Evolutionary conservation across 30 jellyfish, hydroid and myxozoan genomes (phyloP).

Genomic region (Aurelia coerulea): DNA sequence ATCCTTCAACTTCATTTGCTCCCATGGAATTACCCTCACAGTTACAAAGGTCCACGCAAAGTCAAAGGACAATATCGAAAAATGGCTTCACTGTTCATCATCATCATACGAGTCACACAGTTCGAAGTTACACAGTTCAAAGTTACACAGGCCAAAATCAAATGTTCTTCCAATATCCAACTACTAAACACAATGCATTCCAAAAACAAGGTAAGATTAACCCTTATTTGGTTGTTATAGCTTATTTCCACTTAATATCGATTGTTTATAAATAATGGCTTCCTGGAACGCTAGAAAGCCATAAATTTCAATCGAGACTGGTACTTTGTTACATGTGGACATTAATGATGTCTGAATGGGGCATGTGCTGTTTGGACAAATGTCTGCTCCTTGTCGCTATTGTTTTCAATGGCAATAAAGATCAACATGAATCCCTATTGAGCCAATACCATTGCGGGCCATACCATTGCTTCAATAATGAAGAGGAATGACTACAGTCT

Average conservation of each 20-base stretch:
- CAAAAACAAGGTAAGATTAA: slow-evolving; percentile 17
- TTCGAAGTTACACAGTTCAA: not conserved
- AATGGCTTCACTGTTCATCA: slow-evolving; percentile 58
- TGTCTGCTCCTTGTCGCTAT: not conserved
- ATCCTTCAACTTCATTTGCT: not conserved
- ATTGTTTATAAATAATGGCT: slow-evolving; percentile 26
- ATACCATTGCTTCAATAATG: not conserved
- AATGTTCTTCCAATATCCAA: not conserved
- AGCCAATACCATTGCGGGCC: too few species aligned
- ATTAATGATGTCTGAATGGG: slow-evolving; percentile 23
- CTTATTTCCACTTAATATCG: not conserved
- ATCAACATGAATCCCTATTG: not conserved
- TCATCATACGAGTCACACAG: slow-evolving; percentile 23
- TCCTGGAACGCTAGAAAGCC: slow-evolving; percentile 72
- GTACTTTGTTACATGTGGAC: slow-evolving; percentile 22
- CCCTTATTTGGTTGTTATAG: not conserved
- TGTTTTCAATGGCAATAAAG: slow-evolving; percentile 7
- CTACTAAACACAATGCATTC: not conserved
- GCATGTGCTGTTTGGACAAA: not conserved
- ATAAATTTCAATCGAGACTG: slow-evolving; percentile 33
- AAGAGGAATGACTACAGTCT: not conserved
- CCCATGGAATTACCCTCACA: slow-evolving; percentile 23
- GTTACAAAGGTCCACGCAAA: slow-evolving; percentile 35
- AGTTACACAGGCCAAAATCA: slow-evolving; percentile 1
- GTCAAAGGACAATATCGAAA: slow-evolving; percentile 24